These are phyloP conservation scores for Neogobius melanostomus DNA, from an alignment of 2,113 vertebrate genomes.

Conservation along the genomic window DNA sequence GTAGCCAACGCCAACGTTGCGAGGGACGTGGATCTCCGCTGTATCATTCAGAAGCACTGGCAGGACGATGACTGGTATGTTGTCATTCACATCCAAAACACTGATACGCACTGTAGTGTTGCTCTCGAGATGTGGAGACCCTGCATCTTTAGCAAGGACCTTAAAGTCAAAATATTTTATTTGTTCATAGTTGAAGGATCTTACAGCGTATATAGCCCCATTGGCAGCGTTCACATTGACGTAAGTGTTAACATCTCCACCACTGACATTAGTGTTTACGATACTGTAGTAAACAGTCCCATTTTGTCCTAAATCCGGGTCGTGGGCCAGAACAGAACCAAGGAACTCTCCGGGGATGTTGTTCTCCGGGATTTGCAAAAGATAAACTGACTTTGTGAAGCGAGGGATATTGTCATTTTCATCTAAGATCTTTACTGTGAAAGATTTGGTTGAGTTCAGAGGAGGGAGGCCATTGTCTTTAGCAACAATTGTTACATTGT, in stretches of 20 bases:
- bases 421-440: slow-evolving; percentile 91
- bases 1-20: slow-evolving; percentile 94
- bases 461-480: slow-evolving; percentile 92
- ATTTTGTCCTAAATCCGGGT: slow-evolving; percentile 94
- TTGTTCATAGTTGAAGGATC: slow-evolving; percentile 98
- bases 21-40: slow-evolving; percentile 93
- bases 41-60: slow-evolving; percentile 94
- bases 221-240: slow-evolving; percentile 97
- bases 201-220: slow-evolving; percentile 94
- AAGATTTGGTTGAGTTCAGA: slow-evolving; percentile 95
- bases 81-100: slow-evolving; percentile 95
- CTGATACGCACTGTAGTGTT: slow-evolving; percentile 92
- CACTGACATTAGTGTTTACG: slow-evolving; percentile 91
- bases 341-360: slow-evolving; percentile 97
- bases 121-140: slow-evolving; percentile 93
- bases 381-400: slow-evolving; percentile 94
- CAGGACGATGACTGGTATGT: slow-evolving; percentile 92
- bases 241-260: slow-evolving; percentile 96
- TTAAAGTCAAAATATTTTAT: slow-evolving; percentile 98
- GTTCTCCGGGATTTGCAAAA: slow-evolving; percentile 95
- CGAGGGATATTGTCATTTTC: slow-evolving; percentile 97
- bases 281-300: slow-evolving; percentile 97
- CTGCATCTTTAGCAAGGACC: slow-evolving; percentile 92
- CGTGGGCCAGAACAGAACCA: slow-evolving; percentile 93
- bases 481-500: slow-evolving; percentile 95